Conservation (phyloP, 2,113 vertebrate species). For the Taxidea taxus region DNA sequence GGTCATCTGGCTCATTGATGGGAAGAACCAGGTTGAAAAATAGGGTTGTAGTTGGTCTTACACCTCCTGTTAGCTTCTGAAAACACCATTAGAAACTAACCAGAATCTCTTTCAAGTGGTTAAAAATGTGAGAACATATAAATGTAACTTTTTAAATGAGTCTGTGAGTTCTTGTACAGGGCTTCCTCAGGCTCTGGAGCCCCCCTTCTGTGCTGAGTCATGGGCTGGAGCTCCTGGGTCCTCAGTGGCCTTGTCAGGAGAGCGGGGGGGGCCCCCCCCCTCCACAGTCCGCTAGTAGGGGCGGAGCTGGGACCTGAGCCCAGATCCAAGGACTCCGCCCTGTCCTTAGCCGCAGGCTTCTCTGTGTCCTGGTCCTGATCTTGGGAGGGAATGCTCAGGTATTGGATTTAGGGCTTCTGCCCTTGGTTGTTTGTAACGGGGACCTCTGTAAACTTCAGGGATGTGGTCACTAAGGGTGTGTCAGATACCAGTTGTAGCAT, state of each 20-base stretch:
- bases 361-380: accelerated
- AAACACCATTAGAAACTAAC: neutral
- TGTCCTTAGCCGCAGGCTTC: too few relatives aligned
- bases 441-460: neutral
- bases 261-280: accelerated
- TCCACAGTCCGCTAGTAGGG: neutral
- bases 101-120: neutral
- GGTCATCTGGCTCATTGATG: accelerated
- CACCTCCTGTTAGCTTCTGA: neutral
- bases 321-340: neutral
- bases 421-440: accelerated
- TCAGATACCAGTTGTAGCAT: accelerated
- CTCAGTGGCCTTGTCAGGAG: neutral
- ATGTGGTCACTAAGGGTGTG: accelerated
- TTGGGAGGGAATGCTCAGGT: accelerated
- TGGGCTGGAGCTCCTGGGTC: neutral
- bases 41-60: accelerated
- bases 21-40: neutral
- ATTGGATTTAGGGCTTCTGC: neutral
- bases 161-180: neutral
- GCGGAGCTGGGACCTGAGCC: too few relatives aligned
- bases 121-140: neutral
- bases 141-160: neutral
- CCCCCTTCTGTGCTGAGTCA: neutral
- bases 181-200: too few relatives aligned